Percentiles rank a stretch among this genome's conserved stretches.
phyloP scores from a whole-genome alignment of 2,888 invertebrate species.

The Euzophera pinguis region DNA sequence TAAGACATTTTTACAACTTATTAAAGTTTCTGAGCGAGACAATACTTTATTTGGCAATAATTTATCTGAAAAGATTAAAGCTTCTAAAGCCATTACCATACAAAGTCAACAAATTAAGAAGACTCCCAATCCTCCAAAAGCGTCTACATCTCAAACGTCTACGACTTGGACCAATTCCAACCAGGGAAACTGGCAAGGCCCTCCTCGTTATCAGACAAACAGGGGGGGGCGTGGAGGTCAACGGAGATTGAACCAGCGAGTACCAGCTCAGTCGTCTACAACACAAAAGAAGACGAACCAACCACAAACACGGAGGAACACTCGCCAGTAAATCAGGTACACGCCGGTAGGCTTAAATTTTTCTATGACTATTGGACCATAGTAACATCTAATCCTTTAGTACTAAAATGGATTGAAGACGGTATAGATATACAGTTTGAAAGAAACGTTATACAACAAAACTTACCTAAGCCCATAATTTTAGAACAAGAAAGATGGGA shows the following conservation, averaged over 20 bases:
- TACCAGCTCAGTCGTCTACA: background rate
- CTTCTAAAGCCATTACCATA: background rate
- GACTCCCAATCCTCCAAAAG: too few species aligned
- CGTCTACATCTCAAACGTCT: background rate
- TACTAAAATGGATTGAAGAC: background rate
- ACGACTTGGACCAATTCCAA: too few species aligned
- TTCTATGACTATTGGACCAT: background rate
- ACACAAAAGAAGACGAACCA: too few species aligned
- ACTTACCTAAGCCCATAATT: background rate
- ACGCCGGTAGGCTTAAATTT: background rate
- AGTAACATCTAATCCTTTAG: background rate
- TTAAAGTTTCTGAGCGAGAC: too few species aligned
- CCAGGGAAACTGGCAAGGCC: background rate
- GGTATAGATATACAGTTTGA: background rate
- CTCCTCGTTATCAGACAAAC: background rate
- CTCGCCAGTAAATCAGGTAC: background rate
- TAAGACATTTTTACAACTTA: background rate
- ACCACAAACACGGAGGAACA: too few species aligned
- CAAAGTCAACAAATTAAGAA: background rate
- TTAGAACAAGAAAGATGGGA: background rate
- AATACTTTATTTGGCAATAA: too few species aligned
- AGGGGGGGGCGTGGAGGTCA: background rate
- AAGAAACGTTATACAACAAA: background rate
- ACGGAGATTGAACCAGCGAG: background rate
- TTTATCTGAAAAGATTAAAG: too few species aligned